Percentiles rank a stretch among this genome's conserved stretches.
Conservation (phyloP, 30 jellyfish, hydroid and myxozoan species). For the Chrysaora quinquecirrha region DNA sequence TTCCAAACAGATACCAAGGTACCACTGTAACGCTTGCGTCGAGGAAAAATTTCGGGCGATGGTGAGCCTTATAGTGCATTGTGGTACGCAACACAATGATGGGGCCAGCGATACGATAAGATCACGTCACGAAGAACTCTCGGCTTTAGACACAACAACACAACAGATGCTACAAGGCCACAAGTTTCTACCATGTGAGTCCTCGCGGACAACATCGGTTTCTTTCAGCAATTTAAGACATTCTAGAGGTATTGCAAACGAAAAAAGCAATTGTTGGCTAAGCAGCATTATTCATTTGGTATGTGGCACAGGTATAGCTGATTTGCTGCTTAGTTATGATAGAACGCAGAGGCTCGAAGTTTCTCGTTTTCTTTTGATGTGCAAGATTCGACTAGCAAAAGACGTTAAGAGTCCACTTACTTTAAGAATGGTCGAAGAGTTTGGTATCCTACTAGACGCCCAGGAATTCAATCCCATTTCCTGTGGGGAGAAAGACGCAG, state of each 20-base stretch:
- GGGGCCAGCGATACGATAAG: background rate
- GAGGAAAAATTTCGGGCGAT: background rate
- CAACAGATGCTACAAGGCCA: too few relatives aligned
- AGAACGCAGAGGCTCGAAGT: too few relatives aligned
- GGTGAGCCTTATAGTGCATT: background rate
- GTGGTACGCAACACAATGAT: too few relatives aligned
- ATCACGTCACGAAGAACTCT: too few relatives aligned
- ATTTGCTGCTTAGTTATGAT: background rate
- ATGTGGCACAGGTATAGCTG: background rate
- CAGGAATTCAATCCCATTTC: background rate
- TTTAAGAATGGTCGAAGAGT: background rate
- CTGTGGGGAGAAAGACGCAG: background rate
- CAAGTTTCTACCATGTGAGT: too few relatives aligned
- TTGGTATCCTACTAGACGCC: background rate
- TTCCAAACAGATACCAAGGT: conserved; percentile 4
- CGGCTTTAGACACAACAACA: too few relatives aligned
- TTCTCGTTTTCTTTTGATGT: too few relatives aligned
- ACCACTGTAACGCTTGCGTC: background rate
- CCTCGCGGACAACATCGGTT: too few relatives aligned
- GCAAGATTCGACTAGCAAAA: too few relatives aligned
- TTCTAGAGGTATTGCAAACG: too few relatives aligned
- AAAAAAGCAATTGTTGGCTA: background rate
- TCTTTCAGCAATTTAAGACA: too few relatives aligned
- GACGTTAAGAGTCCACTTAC: background rate
- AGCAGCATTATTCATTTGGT: background rate